Conservation (phyloP, 2,797 vertebrate genomes). For the Xenopus petersii region DNA sequence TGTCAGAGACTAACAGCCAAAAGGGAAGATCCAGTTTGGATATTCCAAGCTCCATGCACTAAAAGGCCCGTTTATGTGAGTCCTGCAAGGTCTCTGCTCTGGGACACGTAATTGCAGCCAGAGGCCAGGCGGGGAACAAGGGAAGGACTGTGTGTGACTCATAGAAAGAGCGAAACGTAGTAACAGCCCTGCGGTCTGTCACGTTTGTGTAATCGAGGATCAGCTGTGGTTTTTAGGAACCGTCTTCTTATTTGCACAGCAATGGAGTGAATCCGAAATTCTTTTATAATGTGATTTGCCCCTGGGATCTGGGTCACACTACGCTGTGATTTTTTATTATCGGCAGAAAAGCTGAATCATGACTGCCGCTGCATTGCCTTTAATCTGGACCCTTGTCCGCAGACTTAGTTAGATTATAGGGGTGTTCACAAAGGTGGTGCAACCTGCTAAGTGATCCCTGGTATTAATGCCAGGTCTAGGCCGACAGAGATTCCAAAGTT, state of each 20-base stretch:
- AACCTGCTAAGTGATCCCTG: no score
- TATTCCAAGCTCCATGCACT: neutral
- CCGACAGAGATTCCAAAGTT: no score
- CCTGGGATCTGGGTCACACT: constrained; percentile 6
- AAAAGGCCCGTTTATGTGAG: neutral
- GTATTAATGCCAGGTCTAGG: no score
- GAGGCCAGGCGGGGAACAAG: constrained; percentile 26
- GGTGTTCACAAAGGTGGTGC: no score
- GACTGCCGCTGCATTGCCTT: no score
- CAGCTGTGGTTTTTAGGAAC: neutral
- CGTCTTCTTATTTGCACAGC: no score
- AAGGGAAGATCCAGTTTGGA: neutral
- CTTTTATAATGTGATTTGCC: no score
- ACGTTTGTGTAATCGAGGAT: neutral
- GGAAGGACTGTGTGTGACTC: constrained; percentile 21
- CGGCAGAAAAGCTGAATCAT: no score
- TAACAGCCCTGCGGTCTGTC: constrained; percentile 8
- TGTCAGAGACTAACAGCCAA: neutral
- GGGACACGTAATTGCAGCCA: constrained; percentile 21
- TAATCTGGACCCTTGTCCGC: no score
- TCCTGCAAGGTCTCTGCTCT: constrained; percentile 14
- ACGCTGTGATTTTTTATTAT: no score
- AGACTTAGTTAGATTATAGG: no score
- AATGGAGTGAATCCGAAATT: no score
- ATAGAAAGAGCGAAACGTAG: constrained; percentile 10